Conservation (phyloP, 37 sponge, comb jelly and placozoan species). For the Hexactinellida sp. region DNA sequence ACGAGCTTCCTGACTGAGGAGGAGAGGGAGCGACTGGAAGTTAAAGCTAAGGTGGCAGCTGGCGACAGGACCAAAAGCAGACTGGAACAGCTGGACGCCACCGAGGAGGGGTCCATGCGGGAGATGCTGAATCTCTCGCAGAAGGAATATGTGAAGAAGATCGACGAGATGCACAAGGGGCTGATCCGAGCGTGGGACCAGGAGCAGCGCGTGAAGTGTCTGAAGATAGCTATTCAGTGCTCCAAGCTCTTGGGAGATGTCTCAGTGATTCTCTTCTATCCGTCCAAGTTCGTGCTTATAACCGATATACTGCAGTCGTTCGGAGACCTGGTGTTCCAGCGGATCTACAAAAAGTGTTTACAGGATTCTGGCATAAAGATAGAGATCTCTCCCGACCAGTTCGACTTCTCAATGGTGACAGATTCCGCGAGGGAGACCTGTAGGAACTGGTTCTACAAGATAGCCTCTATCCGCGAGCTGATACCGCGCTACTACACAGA, state of each 20-base stretch:
- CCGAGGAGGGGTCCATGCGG: slow-evolving; percentile 79
- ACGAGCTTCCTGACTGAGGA: slow-evolving; percentile 72
- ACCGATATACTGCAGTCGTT: slow-evolving; percentile 92
- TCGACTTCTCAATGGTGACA: slow-evolving; percentile 42
- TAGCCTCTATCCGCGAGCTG: slow-evolving; percentile 91
- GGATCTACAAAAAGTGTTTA: slow-evolving; percentile 65
- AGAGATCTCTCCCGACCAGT: neutral
- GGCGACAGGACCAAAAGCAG: slow-evolving; percentile 75
- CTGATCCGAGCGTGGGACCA: slow-evolving; percentile 67
- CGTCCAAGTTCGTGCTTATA: slow-evolving; percentile 97
- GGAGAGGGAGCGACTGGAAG: slow-evolving; percentile 72
- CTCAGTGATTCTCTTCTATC: slow-evolving; percentile 88
- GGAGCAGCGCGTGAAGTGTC: slow-evolving; percentile 88
- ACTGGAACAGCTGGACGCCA: slow-evolving; percentile 87
- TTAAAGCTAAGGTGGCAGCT: slow-evolving; percentile 64
- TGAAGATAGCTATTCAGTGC: slow-evolving; percentile 96
- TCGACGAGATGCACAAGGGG: slow-evolving; percentile 70
- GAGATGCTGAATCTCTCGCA: slow-evolving; percentile 88
- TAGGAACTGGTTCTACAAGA: slow-evolving; percentile 98
- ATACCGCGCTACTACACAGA: slow-evolving; percentile 86
- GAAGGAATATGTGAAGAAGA: slow-evolving; percentile 79
- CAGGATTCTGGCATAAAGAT: slow-evolving; percentile 11
- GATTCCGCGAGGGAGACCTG: slow-evolving; percentile 91
- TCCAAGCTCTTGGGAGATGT: slow-evolving; percentile 80
- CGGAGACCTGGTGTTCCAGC: slow-evolving; percentile 80